Conservation (phyloP, 1,140 invertebrate genomes). For the Trinorchestia longiramus region DNA sequence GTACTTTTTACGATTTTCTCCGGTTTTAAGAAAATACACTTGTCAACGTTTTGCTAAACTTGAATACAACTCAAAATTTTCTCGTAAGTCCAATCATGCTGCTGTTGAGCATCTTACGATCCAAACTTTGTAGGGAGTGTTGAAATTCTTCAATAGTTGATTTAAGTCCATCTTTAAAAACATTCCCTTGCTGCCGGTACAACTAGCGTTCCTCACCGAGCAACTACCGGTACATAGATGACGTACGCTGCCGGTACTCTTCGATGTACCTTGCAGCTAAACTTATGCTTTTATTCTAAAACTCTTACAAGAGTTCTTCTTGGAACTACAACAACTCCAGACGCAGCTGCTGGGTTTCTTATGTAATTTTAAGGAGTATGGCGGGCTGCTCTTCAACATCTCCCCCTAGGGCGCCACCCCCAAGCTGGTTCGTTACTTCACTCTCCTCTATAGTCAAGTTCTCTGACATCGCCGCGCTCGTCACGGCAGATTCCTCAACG, state of each 20-base stretch:
- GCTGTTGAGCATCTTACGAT: not conserved
- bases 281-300: not conserved
- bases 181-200: not conserved
- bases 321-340: not conserved
- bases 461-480: not conserved
- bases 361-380: not conserved
- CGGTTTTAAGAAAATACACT: too few species aligned
- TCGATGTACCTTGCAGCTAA: not conserved
- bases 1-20: too few species aligned
- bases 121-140: not conserved
- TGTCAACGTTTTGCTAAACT: too few species aligned
- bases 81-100: not conserved
- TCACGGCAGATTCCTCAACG: not conserved
- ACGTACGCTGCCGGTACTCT: not conserved
- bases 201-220: not conserved
- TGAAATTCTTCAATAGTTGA: not conserved
- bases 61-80: not conserved
- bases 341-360: not conserved
- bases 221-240: not conserved
- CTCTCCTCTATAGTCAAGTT: not conserved
- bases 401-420: not conserved
- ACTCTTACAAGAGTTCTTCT: not conserved
- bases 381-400: not conserved
- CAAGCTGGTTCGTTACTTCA: not conserved
- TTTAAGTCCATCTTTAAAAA: slow-evolving; percentile 1